Base-by-base conservation (phyloP, 2,113 vertebrate genomes). In the Daubentonia madagascariensis region DNA sequence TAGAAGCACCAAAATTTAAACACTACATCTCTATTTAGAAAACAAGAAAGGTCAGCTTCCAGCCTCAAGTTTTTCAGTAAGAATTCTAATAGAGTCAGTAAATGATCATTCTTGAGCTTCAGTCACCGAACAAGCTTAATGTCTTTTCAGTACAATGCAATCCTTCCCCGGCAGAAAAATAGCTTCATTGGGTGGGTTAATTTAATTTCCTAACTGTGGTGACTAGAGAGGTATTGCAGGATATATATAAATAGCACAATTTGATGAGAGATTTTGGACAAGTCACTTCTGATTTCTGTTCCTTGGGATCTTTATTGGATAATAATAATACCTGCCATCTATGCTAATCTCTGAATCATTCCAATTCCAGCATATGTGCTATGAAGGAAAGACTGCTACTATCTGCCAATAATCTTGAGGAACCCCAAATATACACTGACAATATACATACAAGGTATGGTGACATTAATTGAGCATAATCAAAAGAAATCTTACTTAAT, bases 221-320 rank as follows among this genome's bases (percentile, higher is more conserved):
- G 63, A 79, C 92, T 83, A 45, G 50, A 43, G 54, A 94, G 28
- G 50, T 50, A 61, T 14, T 59, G 57, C 57, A 96, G 92, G 45
- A 89, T 30, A 52, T 63, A 96, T 63, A 96, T 45, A 91, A 65
- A 96, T 4, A 96, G 78, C 67, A 81, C 40, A 68, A 93, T n/a
- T 45, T 78, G 95, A 96, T 50, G 84, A 93, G 65, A 93, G 73
- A 80, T 93, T 96, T 70, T 96, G 97, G 91, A 80, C 79, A 97
- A 96, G 96, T 96, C 95, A 91, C 86, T 96, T 96, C 65, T 96
- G 83, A 94, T 95, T 97, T 96, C 86, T 61, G 30, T 86, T 91
- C 73, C 87, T 45, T 48, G 75, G 78, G 63, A 84, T 97, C 89
- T 95, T 93, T 65, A 97, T n/a, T 93, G 78, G 76, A 84, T 68